Evolutionary conservation across 37 sponge, comb jelly and placozoan genomes (phyloP), one percentile per base, ranked within the genome.

Genomic region (Ianthella basta): DNA sequence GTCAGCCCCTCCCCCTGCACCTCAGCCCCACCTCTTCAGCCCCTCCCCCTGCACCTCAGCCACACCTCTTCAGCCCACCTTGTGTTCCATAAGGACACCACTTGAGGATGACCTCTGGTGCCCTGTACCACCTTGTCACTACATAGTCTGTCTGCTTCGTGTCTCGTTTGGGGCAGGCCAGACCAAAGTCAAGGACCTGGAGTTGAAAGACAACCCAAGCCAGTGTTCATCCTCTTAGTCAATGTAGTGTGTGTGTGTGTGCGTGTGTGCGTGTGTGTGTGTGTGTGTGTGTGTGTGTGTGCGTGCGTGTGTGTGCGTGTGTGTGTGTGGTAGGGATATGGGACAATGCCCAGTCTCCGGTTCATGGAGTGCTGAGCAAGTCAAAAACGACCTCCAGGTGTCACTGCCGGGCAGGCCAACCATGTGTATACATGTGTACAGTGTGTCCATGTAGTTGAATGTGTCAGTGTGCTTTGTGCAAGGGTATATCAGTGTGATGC

Each of bases 61-160:
- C 37, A 34, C 64, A 21, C 27, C 55, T 36, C 50, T 44, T 44
- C 50, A 57, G 81, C 66, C 24, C 34, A 96, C 93, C 96, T 72
- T 91, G 77, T 34, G 85, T 83, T 24, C 80, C 91, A 83, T 98
- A 98, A 66, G 96, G 91, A 91, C 94, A 94, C 99, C 99, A 98
- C 53, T 89, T 92, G 25, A 98, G 92, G 91, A 98, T 98, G 72
- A 98, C 91, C 80, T 98, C 99, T n/a, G 99, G 99, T 29, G 99
- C 97, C 12, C 99, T 44, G 89, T 96, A 98, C 88, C 96, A 96
- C 16, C 99, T 60, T 32, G 99, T 98, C 16, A 95, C 97, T 15
- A 98, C 97, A 59, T 98, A 98, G 40, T 95, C 99, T 0, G 99
- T 98, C 97, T 96, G 95, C 68, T 96, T 92, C 0, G 90, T 79